Evolutionary conservation across 2,888 invertebrate species (phyloP).

Genomic region (Morpho achilles): DNA sequence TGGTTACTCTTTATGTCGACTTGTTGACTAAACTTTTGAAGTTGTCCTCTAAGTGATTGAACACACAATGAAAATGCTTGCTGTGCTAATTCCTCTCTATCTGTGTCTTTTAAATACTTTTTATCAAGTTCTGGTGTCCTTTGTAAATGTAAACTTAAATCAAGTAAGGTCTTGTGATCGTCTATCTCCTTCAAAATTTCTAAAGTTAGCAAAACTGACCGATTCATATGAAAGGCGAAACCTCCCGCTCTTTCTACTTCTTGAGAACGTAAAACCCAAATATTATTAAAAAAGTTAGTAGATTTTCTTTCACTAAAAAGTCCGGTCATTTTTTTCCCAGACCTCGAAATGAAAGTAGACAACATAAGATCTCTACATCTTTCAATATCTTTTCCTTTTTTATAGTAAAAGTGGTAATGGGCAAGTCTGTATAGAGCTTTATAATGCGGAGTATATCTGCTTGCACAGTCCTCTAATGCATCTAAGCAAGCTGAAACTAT

Average conservation of each 20-base stretch:
- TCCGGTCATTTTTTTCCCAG: slow-evolving; percentile 85
- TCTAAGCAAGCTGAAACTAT: slow-evolving; percentile 84
- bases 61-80: slow-evolving; percentile 87
- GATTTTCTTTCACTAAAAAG: slow-evolving; percentile 91
- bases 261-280: slow-evolving; percentile 93
- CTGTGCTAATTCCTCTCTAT: slow-evolving; percentile 88
- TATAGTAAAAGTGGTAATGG: slow-evolving; percentile 88
- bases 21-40: slow-evolving; percentile 75
- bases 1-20: slow-evolving; percentile 66
- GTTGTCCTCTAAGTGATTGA: slow-evolving; percentile 83
- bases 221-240: slow-evolving; percentile 93
- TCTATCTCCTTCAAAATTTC: slow-evolving; percentile 88
- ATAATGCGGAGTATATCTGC: slow-evolving; percentile 93
- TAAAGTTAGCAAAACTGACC: slow-evolving; percentile 89
- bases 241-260: slow-evolving; percentile 96
- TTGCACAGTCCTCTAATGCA: slow-evolving; percentile 91
- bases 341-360: slow-evolving; percentile 82
- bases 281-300: slow-evolving; percentile 94
- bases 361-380: slow-evolving; percentile 86
- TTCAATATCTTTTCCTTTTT: slow-evolving; percentile 82
- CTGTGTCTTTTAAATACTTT: slow-evolving; percentile 91
- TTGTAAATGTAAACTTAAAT: slow-evolving; percentile 87
- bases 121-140: slow-evolving; percentile 92
- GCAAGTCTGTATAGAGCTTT: slow-evolving; percentile 94
- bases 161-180: slow-evolving; percentile 89